Percentiles rank a stretch among this genome's conserved stretches.
phyloP scores from a whole-genome alignment of 2,888 invertebrate genomes.

The Acronicta alni region DNA sequence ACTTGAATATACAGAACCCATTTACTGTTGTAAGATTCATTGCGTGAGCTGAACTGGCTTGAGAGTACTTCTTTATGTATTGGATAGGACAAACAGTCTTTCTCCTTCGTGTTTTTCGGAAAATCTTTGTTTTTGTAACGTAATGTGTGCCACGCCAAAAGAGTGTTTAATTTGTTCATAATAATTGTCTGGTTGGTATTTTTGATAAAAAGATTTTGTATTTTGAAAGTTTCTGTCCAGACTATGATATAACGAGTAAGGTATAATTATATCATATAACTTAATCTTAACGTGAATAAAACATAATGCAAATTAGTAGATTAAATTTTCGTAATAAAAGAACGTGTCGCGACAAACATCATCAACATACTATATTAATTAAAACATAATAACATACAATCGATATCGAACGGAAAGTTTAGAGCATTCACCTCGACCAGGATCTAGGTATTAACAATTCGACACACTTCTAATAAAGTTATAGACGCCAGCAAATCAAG shows the following conservation, averaged over 20 bases:
- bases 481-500: too few relatives aligned
- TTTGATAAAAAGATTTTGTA: too few relatives aligned
- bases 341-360: conserved; percentile 19
- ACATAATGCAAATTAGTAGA: conserved; percentile 14
- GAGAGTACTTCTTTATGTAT: conserved; percentile 24
- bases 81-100: conserved; percentile 16
- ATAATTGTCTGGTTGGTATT: not conserved
- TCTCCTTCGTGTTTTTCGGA: conserved; percentile 4
- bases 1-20: conserved; percentile 33
- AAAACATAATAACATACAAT: conserved; percentile 32
- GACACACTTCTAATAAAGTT: conserved; percentile 17
- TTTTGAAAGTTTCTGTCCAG: conserved; percentile 3
- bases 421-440: conserved; percentile 47
- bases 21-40: conserved; percentile 35
- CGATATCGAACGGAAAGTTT: conserved; percentile 41
- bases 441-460: conserved; percentile 46
- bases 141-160: not conserved
- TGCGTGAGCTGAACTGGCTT: conserved; percentile 17
- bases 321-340: conserved; percentile 12
- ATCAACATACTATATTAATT: conserved; percentile 30
- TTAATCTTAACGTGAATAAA: conserved; percentile 19
- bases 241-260: not conserved
- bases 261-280: conserved; percentile 12
- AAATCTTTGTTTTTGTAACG: conserved; percentile 23
- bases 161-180: conserved; percentile 3